These are phyloP conservation scores for Glaucomys volans DNA, from an alignment of 2,113 vertebrate species.

Conservation along the genomic window DNA sequence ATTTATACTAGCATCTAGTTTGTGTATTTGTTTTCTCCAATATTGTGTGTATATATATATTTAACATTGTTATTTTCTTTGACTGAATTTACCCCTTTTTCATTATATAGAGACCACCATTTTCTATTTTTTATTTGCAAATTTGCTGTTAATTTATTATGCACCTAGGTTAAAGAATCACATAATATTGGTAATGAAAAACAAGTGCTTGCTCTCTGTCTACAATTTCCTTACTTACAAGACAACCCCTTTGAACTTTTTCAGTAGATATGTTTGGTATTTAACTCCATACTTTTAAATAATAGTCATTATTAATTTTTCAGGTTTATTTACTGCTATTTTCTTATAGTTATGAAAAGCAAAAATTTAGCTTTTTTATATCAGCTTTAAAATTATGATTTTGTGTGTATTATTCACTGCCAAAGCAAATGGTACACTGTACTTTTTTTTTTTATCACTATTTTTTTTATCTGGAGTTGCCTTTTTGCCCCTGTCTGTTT, in stretches of 20 bases:
- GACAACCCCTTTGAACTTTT: background rate
- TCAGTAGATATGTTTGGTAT: background rate
- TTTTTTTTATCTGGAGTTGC: background rate
- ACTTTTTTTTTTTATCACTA: background rate
- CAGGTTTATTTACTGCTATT: background rate
- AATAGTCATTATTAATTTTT: background rate
- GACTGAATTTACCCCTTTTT: background rate
- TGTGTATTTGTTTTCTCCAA: background rate
- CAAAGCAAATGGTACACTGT: background rate
- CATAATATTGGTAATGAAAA: background rate
- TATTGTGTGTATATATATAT: background rate
- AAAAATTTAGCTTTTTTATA: background rate
- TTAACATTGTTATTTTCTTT: background rate
- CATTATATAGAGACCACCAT: background rate
- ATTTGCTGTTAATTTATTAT: conserved; percentile 16
- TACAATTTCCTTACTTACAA: background rate
- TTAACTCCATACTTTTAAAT: background rate
- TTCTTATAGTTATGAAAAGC: background rate
- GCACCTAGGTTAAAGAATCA: background rate
- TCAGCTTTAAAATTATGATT: background rate
- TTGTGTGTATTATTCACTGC: background rate
- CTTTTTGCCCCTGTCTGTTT: background rate
- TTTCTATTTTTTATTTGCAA: background rate
- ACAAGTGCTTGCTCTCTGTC: background rate
- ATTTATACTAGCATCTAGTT: background rate